Evolutionary conservation across 2,797 vertebrate genomes (phyloP), one percentile per base, ranked within the genome.

Genomic region (Cuniculus paca): DNA sequence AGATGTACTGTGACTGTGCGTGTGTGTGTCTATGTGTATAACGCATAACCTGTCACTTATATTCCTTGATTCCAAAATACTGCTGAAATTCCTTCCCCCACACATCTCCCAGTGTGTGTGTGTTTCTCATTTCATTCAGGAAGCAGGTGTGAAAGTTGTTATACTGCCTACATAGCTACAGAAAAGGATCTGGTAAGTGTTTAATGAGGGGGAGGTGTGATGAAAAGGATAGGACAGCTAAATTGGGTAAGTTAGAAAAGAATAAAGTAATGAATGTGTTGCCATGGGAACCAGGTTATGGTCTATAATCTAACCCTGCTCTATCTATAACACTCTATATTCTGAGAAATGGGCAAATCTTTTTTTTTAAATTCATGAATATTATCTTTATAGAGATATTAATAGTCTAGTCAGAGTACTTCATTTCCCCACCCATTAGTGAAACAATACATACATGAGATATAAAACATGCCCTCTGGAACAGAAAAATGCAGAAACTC

Each of bases 131-230:
- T 31, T 93, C 95, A 96, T 96, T 98, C 94, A 97, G 91, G 83
- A 96, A 96, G 97, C 88, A 95, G 93, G 97, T 98, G 89, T 48
- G 95, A 97, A 98, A 95, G 88, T 70, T 97, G 94, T 96, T 98
- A 95, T 61, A 84, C 96, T 98, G 96, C 96, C 97, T 93, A 97
- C 91, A 20, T 65, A 98, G 97, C 97, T 97, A 94, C 96, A 97
- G 88, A 95, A 97, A 91, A 92, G 97, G 97, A 86, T 87, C 91
- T 89, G 97, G 95, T 95, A 97, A 98, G 97, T 58, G 94, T 95
- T 97, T 97, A 97, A 98, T 98, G 97, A 98, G 96, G 92, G 95
- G 95, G 97, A 98, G 92, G 98, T 97, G 95, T 97, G 98, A 97
- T 91, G 96, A 98, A 97, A 95, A 81, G 96, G 88, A 98, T 94